Base-by-base conservation (phyloP, 2,113 vertebrate genomes). In the Rana temporaria region DNA sequence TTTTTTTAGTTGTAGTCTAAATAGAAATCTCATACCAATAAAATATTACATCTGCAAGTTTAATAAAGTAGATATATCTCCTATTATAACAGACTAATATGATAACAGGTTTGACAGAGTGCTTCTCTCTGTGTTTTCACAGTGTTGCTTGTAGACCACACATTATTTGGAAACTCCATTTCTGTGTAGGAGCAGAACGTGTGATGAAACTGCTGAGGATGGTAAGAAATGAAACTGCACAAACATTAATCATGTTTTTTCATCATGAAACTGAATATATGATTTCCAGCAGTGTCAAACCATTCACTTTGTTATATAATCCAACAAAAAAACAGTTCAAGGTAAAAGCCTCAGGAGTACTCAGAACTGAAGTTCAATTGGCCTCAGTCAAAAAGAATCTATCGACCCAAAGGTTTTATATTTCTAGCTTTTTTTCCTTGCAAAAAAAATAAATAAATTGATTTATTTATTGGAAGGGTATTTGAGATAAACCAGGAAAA, bases 171-270 rank as follows among this genome's bases (percentile, higher is more conserved):
- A 82, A 82, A 82, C 59, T 74, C 48, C n/a, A 57, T 82, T 74
- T 60, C n/a, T 68, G 63, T 67, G 81, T 66, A 82, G 62, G 81
- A 76, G 81, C 55, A 76, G 32, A 82, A 82, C 73, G 63, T 75
- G 63, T 82, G 71, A 83, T 83, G 63, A 76, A 83, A 83, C 32
- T 82, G 81, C 81, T 83, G 81, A 83, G 81, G 68, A 76, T 67
- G 64, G 71, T 68, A 83, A 83, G 81, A 83, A 76, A 83, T 68
- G 53, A 76, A 68, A 83, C 63, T 83, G 70, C 80, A 83, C 71
- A 76, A 76, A 76, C 81, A 75, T 82, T 82, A 82, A 82, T 82
- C 81, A 82, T 76, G 72, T 72, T 63, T 76, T 82, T 82, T 82
- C 81, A 82, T 83, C 72, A 76, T 57, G 71, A 83, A 83, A 76